A percentile compares a stretch with the other conserved stretches of the same genome.
Conservation (phyloP, 2,797 vertebrate genomes). For the Acipenser ruthenus region DNA sequence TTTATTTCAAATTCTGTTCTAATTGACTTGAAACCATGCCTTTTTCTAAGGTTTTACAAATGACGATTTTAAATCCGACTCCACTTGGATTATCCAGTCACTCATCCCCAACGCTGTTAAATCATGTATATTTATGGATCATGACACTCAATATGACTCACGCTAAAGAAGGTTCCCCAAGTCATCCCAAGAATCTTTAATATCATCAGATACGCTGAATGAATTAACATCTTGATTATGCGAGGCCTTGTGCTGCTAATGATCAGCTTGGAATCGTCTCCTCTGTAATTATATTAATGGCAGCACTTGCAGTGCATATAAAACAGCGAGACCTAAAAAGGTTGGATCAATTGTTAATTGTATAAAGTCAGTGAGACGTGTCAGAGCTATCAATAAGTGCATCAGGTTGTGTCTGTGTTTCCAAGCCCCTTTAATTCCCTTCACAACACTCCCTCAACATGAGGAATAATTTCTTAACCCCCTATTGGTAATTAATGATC, state of each 20-base stretch:
- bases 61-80: slow-evolving; percentile 8
- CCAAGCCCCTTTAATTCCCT: slow-evolving; percentile 52
- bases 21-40: background rate
- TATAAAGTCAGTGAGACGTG: slow-evolving; percentile 78
- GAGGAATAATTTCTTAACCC: slow-evolving; percentile 41
- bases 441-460: slow-evolving; percentile 22
- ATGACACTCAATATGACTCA: slow-evolving; percentile 13
- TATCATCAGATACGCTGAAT: slow-evolving; percentile 16
- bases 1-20: no score
- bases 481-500: slow-evolving; percentile 12
- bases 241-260: slow-evolving; percentile 50
- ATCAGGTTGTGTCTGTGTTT: slow-evolving; percentile 70
- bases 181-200: background rate
- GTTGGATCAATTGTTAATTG: slow-evolving; percentile 90
- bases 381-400: slow-evolving; percentile 78
- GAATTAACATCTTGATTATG: slow-evolving; percentile 44
- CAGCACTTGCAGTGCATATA: slow-evolving; percentile 62
- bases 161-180: slow-evolving; percentile 2
- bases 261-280: slow-evolving; percentile 45
- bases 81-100: slow-evolving; percentile 15
- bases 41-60: slow-evolving; percentile 23
- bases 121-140: slow-evolving; percentile 21
- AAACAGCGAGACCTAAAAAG: slow-evolving; percentile 51
- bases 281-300: slow-evolving; percentile 75
- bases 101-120: slow-evolving; percentile 10